A percentile compares a stretch with the other conserved stretches of the same genome.
phyloP scores from a whole-genome alignment of 2,113 vertebrate genomes.

The Ceyx margarethae region DNA sequence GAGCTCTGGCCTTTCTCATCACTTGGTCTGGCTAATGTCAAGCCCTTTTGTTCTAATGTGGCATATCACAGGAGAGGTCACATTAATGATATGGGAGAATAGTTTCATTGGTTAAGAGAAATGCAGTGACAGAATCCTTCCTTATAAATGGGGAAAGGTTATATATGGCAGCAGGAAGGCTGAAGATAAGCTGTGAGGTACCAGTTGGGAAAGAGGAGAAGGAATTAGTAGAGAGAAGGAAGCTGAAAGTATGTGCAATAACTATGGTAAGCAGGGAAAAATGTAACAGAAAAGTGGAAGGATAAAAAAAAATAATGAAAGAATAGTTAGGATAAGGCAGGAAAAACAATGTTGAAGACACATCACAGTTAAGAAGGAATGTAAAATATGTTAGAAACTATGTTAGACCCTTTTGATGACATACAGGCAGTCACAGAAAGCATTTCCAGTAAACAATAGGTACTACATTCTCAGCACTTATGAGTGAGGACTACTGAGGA shows the following conservation, averaged over 20 bases:
- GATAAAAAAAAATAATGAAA: not conserved
- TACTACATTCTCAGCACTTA: not conserved
- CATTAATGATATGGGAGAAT: not conserved
- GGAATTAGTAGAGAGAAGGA: not conserved
- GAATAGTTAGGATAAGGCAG: not conserved
- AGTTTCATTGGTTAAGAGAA: not conserved
- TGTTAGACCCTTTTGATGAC: not conserved
- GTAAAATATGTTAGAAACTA: slow-evolving; percentile 34
- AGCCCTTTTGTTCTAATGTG: not conserved
- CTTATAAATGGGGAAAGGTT: not conserved
- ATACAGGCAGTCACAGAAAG: slow-evolving; percentile 14
- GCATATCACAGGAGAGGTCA: not conserved
- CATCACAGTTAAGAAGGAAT: slow-evolving; percentile 29
- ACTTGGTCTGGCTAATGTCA: not conserved
- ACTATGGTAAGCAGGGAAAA: not conserved
- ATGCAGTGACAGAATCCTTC: not conserved
- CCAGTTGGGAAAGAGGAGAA: not conserved
- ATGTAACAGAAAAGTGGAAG: not conserved
- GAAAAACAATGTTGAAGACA: slow-evolving; percentile 15
- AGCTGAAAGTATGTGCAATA: not conserved
- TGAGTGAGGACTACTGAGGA: not conserved
- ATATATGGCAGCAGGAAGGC: not conserved
- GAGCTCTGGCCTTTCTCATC: not conserved
- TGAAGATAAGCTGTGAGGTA: not conserved
- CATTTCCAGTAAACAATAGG: slow-evolving; percentile 49